Conservation (phyloP, 2,797 vertebrate genomes). For the Sebastes baramenuke region DNA sequence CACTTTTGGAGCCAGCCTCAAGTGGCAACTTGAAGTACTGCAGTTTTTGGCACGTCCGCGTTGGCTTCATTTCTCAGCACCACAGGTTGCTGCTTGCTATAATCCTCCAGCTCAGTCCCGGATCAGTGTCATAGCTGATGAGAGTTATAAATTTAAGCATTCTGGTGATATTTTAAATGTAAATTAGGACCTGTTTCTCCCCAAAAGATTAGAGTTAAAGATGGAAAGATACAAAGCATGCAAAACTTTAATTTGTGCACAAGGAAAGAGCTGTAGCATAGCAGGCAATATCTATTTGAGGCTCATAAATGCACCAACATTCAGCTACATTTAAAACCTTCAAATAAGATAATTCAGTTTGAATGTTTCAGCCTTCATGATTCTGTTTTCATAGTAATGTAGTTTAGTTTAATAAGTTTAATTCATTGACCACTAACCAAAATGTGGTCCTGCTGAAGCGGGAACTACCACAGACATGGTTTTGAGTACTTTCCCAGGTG, state of each 20-base stretch:
- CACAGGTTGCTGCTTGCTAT: not conserved
- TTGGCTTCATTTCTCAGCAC: not conserved
- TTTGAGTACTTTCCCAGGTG: not conserved
- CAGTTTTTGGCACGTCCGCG: not conserved
- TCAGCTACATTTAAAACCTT: not conserved
- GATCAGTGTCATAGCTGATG: not conserved
- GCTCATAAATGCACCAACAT: not conserved
- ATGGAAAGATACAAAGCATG: too few species aligned
- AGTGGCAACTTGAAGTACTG: not conserved
- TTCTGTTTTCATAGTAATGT: not conserved
- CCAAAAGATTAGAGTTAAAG: not conserved
- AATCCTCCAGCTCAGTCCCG: not conserved
- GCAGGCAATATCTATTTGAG: not conserved
- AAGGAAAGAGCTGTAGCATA: not conserved
- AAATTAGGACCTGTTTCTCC: not conserved
- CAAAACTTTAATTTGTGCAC: not conserved
- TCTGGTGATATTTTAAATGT: not conserved
- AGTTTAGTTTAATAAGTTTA: not conserved
- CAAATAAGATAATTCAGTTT: not conserved
- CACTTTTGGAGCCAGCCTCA: not conserved
- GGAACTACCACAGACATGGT: not conserved
- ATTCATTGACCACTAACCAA: rapidly evolving
- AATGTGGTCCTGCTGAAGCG: not conserved
- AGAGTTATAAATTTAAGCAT: not conserved
- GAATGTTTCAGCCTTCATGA: not conserved